phyloP scores from a whole-genome alignment of 2,797 vertebrate species.

The Hemitrygon akajei region DNA sequence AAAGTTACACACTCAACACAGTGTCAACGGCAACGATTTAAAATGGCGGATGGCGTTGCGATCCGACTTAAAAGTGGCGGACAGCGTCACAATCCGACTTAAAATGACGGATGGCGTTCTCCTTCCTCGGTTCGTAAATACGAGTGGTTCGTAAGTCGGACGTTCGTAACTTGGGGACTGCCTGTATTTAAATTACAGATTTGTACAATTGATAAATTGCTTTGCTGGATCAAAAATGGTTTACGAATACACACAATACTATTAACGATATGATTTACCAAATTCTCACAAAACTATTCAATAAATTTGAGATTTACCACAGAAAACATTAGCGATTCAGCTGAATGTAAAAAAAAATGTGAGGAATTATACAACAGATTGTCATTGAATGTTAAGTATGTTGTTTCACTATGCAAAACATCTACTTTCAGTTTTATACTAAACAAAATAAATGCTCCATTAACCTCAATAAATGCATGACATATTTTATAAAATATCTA shows the following conservation, averaged over 20 bases:
- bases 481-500: slow-evolving; percentile 51
- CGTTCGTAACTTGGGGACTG: no score
- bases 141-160: no score
- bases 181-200: neutral
- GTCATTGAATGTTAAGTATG: neutral
- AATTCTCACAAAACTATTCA: neutral
- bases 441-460: neutral
- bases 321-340: neutral
- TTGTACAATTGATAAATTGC: neutral
- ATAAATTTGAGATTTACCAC: neutral
- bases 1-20: no score
- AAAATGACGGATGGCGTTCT: no score
- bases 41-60: no score
- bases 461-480: neutral
- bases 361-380: no score
- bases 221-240: neutral
- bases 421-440: neutral
- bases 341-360: neutral
- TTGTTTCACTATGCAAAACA: neutral
- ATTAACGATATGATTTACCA: neutral
- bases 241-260: neutral
- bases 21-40: no score
- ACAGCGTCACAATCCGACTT: no score
- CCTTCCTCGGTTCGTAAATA: no score
- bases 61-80: no score